A percentile compares a stretch with the other conserved stretches of the same genome.
These are phyloP conservation scores for Plagiodera versicolora DNA, from an alignment of 2,888 invertebrate genomes.

Conservation along the genomic window DNA sequence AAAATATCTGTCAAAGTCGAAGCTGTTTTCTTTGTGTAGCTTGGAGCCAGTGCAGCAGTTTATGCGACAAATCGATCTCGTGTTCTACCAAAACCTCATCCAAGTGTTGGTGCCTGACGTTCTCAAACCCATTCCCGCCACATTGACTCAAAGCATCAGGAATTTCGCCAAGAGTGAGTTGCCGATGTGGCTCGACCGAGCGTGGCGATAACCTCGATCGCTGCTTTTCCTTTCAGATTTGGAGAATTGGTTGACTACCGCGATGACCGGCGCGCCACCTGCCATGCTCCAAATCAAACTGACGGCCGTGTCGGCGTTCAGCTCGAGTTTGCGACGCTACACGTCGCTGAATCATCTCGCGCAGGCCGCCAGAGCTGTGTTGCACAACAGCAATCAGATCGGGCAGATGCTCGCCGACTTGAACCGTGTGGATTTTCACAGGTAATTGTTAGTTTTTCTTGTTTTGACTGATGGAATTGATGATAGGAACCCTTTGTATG, in stretches of 20 bases:
- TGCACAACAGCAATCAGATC: conserved; percentile 93
- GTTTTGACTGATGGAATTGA: too few relatives aligned
- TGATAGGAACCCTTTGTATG: too few relatives aligned
- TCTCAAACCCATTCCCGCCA: conserved; percentile 89
- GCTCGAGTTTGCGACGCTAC: conserved; percentile 92
- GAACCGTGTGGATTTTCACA: conserved; percentile 94
- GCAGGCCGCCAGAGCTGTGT: conserved; percentile 88
- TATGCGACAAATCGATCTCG: conserved; percentile 82
- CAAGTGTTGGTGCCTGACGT: conserved; percentile 97
- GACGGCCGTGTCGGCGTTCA: conserved; percentile 84
- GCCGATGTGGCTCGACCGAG: too few relatives aligned
- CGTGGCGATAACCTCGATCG: background rate
- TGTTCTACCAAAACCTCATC: conserved; percentile 94
- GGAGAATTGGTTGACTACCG: conserved; percentile 82
- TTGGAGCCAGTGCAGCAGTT: conserved; percentile 75
- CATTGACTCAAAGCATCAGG: conserved; percentile 88
- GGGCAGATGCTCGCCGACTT: conserved; percentile 95
- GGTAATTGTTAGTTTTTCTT: background rate
- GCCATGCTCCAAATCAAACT: conserved; percentile 82
- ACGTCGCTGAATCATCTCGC: conserved; percentile 97
- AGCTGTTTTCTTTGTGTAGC: conserved; percentile 69
- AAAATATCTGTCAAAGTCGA: conserved; percentile 74
- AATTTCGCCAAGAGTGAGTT: conserved; percentile 80
- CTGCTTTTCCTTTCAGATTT: conserved; percentile 59
- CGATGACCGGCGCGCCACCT: conserved; percentile 81